Evolutionary conservation across 37 sponge, comb jelly and placozoan genomes (phyloP), one percentile per base, ranked within the genome.

Genomic region (Haliclona indistincta): DNA sequence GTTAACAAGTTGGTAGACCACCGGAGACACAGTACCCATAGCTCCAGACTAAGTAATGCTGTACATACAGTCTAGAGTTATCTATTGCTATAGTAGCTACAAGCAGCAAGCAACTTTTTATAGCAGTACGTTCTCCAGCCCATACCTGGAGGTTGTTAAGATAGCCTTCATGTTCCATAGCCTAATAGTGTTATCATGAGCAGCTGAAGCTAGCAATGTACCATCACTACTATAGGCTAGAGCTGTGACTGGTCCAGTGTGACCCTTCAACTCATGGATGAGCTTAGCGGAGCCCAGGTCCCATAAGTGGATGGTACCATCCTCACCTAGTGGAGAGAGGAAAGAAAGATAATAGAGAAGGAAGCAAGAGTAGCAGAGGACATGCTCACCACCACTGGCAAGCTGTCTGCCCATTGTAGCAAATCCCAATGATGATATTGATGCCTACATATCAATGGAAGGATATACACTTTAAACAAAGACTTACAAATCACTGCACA

Each of bases 381-480:
- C 8, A 58, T n/a, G 19, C 79, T 51, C 32, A 86, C 87, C 75
- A 37, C 69, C 90, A 74, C 69, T 39, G 30, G 68, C 81, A 34
- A 89, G 54, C 40, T 74, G 81, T 60, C 73, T 78, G 3, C 90
- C 90, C 63, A 62, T 71, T 32, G 90, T 86, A 26, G 90, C 77
- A 70, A 89, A 83, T 8, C 81, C 80, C 1, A 89, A 11, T 43
- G 62, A 41, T 2, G 25, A 64, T 32, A 89, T 63, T 8, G 84
- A 25, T 41, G 52, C 65, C 86, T 85, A 81, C 4, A n/a, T 11
- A 30, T 30, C 5, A 47, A 70, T 49, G 30, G 37, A 58, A 37
- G 40, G 30, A 44, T 32, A 35, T 33, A 72, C 23, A 35, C 52
- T 25, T 37, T 36, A n/a, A n/a, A n/a, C n/a, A n/a, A n/a, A n/a